phyloP scores from a whole-genome alignment of 2,888 invertebrate genomes.

The Stratiomys singularior region DNA sequence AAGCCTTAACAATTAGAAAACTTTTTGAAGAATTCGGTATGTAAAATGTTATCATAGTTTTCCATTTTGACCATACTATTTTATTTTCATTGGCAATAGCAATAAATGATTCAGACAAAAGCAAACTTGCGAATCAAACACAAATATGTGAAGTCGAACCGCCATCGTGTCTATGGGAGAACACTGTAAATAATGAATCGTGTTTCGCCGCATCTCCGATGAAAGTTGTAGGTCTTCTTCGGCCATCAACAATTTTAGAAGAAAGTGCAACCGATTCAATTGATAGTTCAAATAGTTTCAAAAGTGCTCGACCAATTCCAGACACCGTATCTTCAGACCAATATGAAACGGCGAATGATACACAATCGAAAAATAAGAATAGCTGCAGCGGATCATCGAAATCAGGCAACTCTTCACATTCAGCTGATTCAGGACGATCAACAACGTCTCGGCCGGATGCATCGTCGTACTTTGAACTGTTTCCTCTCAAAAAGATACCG shows the following conservation, averaged over 20 bases:
- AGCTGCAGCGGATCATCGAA: not conserved
- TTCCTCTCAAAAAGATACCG: slow-evolving; percentile 11
- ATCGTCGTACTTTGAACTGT: slow-evolving; percentile 30
- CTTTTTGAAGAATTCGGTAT: slow-evolving; percentile 56
- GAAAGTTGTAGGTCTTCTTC: slow-evolving; percentile 62
- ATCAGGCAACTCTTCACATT: not conserved
- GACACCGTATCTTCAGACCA: slow-evolving; percentile 56
- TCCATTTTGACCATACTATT: too few relatives aligned
- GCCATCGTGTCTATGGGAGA: slow-evolving; percentile 63
- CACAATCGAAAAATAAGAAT: slow-evolving; percentile 36
- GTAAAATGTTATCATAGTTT: slow-evolving; percentile 11
- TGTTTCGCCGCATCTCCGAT: slow-evolving; percentile 59
- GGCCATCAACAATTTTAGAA: slow-evolving; percentile 64
- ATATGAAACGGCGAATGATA: slow-evolving; percentile 61
- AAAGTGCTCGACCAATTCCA: slow-evolving; percentile 52
- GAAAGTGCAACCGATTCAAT: slow-evolving; percentile 52
- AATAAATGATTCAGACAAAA: not conserved
- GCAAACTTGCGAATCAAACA: slow-evolving; percentile 57
- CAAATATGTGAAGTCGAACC: slow-evolving; percentile 62
- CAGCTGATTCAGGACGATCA: slow-evolving; percentile 11
- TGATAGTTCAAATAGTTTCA: slow-evolving; percentile 41
- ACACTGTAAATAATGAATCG: slow-evolving; percentile 55
- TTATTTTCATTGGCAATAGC: slow-evolving; percentile 43
- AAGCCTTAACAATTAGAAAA: slow-evolving; percentile 57
- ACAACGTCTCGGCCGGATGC: slow-evolving; percentile 12